These are phyloP conservation scores for Andrena bicolor DNA, from an alignment of 2,888 invertebrate genomes.

Conservation along the genomic window DNA sequence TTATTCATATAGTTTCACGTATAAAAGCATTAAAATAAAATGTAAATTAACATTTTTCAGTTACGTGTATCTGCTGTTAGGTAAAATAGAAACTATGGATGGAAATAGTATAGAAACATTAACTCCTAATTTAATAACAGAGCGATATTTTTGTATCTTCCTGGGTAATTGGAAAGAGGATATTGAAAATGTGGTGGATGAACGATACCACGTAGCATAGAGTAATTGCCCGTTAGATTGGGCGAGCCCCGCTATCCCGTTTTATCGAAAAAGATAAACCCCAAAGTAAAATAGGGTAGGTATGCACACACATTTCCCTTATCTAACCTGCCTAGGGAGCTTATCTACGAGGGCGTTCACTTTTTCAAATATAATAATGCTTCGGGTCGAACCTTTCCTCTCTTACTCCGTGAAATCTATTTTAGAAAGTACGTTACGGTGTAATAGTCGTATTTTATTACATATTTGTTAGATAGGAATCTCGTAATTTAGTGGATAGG, in stretches of 20 bases:
- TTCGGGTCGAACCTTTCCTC: background rate
- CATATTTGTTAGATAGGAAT: background rate
- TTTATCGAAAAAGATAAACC: conserved; percentile 51
- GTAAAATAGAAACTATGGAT: no score
- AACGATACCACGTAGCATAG: conserved; percentile 16
- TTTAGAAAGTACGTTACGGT: background rate
- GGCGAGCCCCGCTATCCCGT: conserved; percentile 13
- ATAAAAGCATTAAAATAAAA: no score
- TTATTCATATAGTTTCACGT: no score
- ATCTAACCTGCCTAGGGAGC: conserved; percentile 34
- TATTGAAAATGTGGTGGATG: background rate
- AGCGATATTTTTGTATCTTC: background rate
- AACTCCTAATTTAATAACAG: background rate
- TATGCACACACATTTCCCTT: conserved; percentile 44
- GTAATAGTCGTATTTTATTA: conserved; percentile 5
- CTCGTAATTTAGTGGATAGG: conserved; percentile 8
- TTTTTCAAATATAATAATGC: conserved; percentile 28
- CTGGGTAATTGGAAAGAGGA: background rate
- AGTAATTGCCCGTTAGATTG: conserved; percentile 16
- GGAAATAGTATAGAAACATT: no score
- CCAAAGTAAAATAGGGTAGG: conserved; percentile 43
- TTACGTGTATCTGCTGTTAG: no score
- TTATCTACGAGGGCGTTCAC: conserved; percentile 34
- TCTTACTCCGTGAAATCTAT: background rate
- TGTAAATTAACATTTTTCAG: no score